Evolutionary conservation across 1,140 invertebrate species (phyloP), one percentile per base, ranked within the genome.

Genomic region (Heliconius melpomene): DNA sequence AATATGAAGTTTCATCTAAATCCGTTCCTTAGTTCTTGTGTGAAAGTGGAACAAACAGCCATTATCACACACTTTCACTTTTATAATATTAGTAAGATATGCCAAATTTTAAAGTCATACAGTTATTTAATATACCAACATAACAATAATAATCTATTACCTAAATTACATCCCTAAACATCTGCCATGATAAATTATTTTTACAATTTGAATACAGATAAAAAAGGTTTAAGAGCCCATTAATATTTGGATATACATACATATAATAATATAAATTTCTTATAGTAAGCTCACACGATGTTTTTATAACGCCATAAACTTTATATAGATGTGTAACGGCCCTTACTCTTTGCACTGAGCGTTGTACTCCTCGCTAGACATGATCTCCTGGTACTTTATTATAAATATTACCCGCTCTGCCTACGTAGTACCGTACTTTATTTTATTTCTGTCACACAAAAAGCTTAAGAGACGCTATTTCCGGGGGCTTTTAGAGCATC

Each of bases 301-400:
- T 36, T 75, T 74, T 75, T 75, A 75, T 26, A 60, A 75, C 52
- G 20, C 57, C 16, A 60, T 75, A 75, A 75, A 75, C 50, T 23
- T 38, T 46, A 46, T 74, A 74, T 46, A 50, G 50, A 50, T 75
- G 52, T 74, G 36, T 74, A 75, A 60, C 74, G 32, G n/a, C 8
- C 52, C 18, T 75, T 75, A 75, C 20, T 36, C 32, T 18, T 26
- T 75, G 29, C 6, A 60, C 32, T 75, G 32, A 29, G 23, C 23
- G 60, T 54, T 52, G 8, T 75, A 18, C 78, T 79, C 75, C 50
- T 78, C 72, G 11, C 36, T 74, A 77, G 72, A 75, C 83, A 75
- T 83, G 23, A 74, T 78, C 66, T 79, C 77, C 78, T 84, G 75
- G 81, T 85, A 82, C 77, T 73, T 73, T 78, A 78, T 18, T 66